Conservation (phyloP, 2,113 vertebrate species). For the Ciconia maguari region DNA sequence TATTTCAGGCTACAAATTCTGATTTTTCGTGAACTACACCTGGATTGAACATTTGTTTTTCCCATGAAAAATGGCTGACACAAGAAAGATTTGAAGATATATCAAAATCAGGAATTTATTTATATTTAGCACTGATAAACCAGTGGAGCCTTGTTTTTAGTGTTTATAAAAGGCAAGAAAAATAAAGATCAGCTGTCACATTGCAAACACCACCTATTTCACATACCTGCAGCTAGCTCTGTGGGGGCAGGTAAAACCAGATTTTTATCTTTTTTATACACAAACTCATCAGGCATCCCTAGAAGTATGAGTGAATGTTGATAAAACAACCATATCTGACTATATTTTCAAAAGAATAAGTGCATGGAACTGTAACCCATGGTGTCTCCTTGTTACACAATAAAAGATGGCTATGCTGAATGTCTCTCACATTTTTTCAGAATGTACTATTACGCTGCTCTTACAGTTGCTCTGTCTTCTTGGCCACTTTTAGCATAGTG, state of each 20-base stretch:
- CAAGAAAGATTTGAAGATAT: slow-evolving; percentile 10
- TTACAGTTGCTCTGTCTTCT: background rate
- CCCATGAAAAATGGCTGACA: background rate
- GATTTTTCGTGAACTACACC: background rate
- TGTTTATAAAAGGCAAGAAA: background rate
- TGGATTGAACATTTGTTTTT: background rate
- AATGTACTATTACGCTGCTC: background rate
- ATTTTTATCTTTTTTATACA: background rate
- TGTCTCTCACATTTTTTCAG: background rate
- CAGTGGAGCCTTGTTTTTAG: background rate
- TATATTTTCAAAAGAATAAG: background rate
- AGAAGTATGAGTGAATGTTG: background rate
- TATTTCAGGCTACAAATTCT: background rate
- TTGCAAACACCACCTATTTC: background rate
- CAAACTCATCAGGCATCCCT: background rate
- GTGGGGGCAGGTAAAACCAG: background rate
- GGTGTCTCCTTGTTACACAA: background rate
- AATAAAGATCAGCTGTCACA: background rate
- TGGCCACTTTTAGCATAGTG: background rate
- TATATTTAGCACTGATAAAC: background rate
- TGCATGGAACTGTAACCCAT: background rate
- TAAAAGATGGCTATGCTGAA: background rate
- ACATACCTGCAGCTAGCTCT: background rate
- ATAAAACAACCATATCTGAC: background rate
- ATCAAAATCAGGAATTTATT: background rate